Evolutionary conservation across 2,888 invertebrate species (phyloP).

Genomic region (Chymomyza amoena): DNA sequence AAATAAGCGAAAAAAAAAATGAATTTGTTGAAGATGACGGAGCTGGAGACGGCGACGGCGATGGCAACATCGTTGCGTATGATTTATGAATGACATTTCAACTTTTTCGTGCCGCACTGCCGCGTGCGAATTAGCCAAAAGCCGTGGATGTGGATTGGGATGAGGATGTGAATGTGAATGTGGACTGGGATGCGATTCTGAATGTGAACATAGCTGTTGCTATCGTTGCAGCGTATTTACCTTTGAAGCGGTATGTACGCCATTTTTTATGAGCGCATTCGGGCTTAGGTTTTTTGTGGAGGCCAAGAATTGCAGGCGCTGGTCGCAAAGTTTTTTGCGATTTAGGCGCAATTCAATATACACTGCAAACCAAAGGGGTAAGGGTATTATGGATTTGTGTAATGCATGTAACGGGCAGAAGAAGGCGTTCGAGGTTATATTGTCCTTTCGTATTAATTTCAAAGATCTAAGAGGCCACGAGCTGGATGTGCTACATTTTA

Average conservation of each 20-base stretch:
- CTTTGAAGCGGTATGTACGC: constrained; percentile 60
- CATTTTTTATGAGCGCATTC: constrained; percentile 49
- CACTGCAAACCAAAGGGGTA: too few species aligned
- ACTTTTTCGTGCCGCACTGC: constrained; percentile 38
- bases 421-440: too few species aligned
- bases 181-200: neutral
- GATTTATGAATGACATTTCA: constrained; percentile 74
- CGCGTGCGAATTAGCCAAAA: constrained; percentile 67
- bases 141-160: constrained; percentile 19
- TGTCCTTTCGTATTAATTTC: too few species aligned
- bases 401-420: too few species aligned
- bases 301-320: neutral
- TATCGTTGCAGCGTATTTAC: constrained; percentile 50
- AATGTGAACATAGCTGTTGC: neutral
- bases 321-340: neutral
- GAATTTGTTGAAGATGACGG: constrained; percentile 15
- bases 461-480: too few species aligned
- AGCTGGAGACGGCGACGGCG: neutral
- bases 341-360: neutral
- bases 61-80: constrained; percentile 66
- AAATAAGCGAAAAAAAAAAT: constrained; percentile 8
- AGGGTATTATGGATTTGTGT: neutral
- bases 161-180: neutral
- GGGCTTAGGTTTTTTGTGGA: neutral
- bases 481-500: too few species aligned